Conservation (phyloP, 2,888 invertebrate genomes). For the Trypoxylon attenuatum region DNA sequence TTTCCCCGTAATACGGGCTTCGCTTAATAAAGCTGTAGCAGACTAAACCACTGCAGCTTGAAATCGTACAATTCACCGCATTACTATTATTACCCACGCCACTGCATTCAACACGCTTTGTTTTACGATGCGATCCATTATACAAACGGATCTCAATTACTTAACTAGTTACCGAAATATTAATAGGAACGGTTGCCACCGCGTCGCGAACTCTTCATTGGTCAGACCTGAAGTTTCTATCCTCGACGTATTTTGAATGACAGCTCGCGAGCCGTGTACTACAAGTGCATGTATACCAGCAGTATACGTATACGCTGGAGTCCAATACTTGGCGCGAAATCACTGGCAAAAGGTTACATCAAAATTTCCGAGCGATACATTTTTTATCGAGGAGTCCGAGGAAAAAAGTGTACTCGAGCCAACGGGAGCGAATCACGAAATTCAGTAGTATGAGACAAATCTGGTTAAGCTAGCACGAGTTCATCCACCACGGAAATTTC, state of each 20-base stretch:
- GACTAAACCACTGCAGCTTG: not conserved
- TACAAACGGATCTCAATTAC: slow-evolving; percentile 40
- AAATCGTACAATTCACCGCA: not conserved
- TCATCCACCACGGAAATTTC: slow-evolving; percentile 41
- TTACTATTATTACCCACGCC: slow-evolving; percentile 32
- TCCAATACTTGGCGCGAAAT: too few relatives aligned
- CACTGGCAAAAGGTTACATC: too few relatives aligned
- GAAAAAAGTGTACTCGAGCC: not conserved
- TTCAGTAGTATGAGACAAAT: slow-evolving; percentile 33
- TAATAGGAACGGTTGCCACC: slow-evolving; percentile 30
- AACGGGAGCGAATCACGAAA: slow-evolving; percentile 1
- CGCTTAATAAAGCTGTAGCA: not conserved
- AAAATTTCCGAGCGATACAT: too few relatives aligned
- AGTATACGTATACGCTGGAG: too few relatives aligned
- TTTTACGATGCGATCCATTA: slow-evolving; percentile 4
- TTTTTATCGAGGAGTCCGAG: too few relatives aligned
- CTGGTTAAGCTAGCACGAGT: slow-evolving; percentile 32
- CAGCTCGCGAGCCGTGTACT: too few relatives aligned
- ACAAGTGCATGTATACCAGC: too few relatives aligned
- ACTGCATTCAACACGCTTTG: slow-evolving; percentile 22
- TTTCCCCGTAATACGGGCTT: too few relatives aligned
- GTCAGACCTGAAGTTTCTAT: too few relatives aligned
- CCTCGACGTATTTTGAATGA: too few relatives aligned
- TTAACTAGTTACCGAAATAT: slow-evolving; percentile 40
- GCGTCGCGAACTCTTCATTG: too few relatives aligned